Conservation (phyloP, 1,140 invertebrate genomes). For the Colletes gigas region DNA sequence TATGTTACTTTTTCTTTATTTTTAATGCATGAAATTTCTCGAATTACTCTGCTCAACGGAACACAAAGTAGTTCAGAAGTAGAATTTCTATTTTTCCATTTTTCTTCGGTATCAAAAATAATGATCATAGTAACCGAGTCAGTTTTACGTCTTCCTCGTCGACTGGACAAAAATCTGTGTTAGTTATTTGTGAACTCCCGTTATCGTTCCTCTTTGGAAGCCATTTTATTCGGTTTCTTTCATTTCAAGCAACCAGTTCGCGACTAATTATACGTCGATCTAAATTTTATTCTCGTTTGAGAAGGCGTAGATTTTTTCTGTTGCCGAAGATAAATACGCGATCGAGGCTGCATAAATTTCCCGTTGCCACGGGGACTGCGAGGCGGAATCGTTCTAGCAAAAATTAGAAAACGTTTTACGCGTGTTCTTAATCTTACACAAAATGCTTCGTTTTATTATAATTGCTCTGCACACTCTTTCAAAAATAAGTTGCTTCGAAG, state of each 20-base stretch:
- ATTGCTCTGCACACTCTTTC: no score
- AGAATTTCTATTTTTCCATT: slow-evolving; percentile 13
- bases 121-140: not conserved
- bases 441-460: no score
- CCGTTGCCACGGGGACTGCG: not conserved
- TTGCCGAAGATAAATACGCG: not conserved
- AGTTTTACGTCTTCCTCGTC: not conserved
- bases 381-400: not conserved
- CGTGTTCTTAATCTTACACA: no score
- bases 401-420: not conserved
- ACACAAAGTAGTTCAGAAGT: not conserved
- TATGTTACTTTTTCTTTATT: no score
- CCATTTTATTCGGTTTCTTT: slow-evolving; percentile 16
- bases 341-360: not conserved
- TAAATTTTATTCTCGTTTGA: slow-evolving; percentile 52
- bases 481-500: no score
- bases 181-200: slow-evolving; percentile 11
- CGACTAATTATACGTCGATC: slow-evolving; percentile 57
- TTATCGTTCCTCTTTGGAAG: not conserved
- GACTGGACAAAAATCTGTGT: not conserved
- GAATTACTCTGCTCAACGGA: not conserved
- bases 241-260: slow-evolving; percentile 47
- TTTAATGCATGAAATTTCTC: not conserved
- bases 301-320: not conserved
- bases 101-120: not conserved